These are phyloP conservation scores for Diarsia rubi DNA, from an alignment of 2,888 invertebrate genomes.

Conservation along the genomic window DNA sequence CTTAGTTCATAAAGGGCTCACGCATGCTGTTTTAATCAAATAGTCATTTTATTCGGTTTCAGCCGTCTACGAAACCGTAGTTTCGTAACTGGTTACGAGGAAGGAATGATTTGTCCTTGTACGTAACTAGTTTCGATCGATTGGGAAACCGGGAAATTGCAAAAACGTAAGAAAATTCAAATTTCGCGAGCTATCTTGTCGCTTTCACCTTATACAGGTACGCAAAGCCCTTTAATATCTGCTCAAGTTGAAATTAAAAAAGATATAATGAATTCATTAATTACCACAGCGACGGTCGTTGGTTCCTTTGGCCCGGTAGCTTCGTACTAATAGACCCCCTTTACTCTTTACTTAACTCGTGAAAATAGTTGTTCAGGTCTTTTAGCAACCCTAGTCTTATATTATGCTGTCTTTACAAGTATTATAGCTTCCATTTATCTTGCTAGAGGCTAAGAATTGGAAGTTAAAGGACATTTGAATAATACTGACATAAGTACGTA, in stretches of 20 bases:
- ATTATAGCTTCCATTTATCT: constrained; percentile 22
- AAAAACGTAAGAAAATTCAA: too few species aligned
- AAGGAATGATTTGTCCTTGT: too few species aligned
- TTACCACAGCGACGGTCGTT: constrained; percentile 59
- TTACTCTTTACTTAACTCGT: constrained; percentile 49
- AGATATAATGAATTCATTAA: constrained; percentile 66
- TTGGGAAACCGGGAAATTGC: too few species aligned
- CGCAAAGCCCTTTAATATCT: constrained; percentile 60
- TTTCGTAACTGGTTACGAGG: too few species aligned
- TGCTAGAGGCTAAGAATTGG: not conserved
- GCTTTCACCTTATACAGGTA: constrained; percentile 63
- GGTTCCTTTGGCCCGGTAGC: constrained; percentile 59
- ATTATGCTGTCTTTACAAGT: constrained; percentile 18
- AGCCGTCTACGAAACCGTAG: too few species aligned
- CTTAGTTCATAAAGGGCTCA: too few species aligned
- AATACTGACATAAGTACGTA: constrained; percentile 31
- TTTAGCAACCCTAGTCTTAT: constrained; percentile 30
- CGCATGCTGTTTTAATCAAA: too few species aligned
- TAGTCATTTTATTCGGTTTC: too few species aligned
- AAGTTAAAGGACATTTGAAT: constrained; percentile 34
- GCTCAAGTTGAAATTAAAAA: constrained; percentile 64
- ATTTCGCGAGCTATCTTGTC: too few species aligned
- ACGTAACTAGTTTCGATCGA: too few species aligned
- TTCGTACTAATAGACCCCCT: constrained; percentile 56
- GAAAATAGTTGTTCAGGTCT: constrained; percentile 60